Base-by-base conservation (phyloP, 2,797 vertebrate genomes). In the Premnoplex brunnescens region DNA sequence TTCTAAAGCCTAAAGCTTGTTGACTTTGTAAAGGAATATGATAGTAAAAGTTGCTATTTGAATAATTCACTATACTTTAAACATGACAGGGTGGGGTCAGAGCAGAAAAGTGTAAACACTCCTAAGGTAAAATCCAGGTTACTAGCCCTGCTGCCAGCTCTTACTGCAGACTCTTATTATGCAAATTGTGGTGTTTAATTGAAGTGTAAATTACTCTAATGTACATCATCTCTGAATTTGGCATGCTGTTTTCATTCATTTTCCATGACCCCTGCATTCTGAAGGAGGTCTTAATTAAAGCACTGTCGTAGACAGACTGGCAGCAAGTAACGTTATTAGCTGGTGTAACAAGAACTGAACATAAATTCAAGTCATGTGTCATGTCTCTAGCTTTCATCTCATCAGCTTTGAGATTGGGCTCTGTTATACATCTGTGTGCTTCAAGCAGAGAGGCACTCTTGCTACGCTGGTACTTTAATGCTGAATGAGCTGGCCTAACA, bases 131-230 rank as follows among this genome's bases (percentile, higher is more conserved):
- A 91, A 93, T 91, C 76, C 91, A 59, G 76, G 89, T 88, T 94
- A 94, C 88, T 91, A 73, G 66, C 77, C 67, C 11, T 62, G 55
- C 66, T 81, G 84, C 85, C 51, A 73, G 48, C 79, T 81, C 93
- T 88, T 79, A 63, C 28, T 84, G 71, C 56, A 95, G 66, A 15
- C 54, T 80, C 83, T 95, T 94, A 93, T 85, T 95, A 94, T 95
- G 91, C 83, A 95, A 97, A 97, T 88, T 32, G 6, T 52, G 37
- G 74, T 63, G 59, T 90, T 95, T 94, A 97, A 95, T 86, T 96
- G 93, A 95, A 96, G 94, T 93, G 80, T 90, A 90, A 95, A 95
- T 96, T 95, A 83, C 95, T 56, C 68, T 88, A 91, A 88, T 86
- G 93, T 84, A 94, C 95, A 95, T 94, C 67, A 84, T 88, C 73